Conservation (phyloP, 2,888 invertebrate genomes). For the Gymnosoma rotundatum region DNA sequence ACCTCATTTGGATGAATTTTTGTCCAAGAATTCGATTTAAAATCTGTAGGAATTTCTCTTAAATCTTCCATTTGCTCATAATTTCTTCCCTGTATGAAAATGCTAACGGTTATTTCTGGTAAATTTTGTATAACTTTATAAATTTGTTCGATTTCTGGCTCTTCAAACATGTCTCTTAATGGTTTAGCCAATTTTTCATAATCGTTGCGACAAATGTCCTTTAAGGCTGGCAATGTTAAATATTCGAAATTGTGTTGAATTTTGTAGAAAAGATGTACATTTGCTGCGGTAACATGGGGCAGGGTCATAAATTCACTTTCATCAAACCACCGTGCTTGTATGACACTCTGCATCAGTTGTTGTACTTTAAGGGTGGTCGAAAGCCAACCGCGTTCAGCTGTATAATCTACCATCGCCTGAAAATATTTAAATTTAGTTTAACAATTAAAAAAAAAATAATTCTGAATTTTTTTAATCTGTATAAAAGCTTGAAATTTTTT, state of each 20-base stretch:
- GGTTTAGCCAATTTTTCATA: constrained; percentile 85
- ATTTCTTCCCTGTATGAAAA: constrained; percentile 85
- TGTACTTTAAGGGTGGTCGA: constrained; percentile 90
- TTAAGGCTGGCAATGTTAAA: constrained; percentile 79
- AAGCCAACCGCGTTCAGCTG: constrained; percentile 95
- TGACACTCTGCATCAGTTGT: constrained; percentile 92
- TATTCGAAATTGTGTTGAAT: constrained; percentile 76
- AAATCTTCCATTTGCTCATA: constrained; percentile 75
- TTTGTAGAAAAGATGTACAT: constrained; percentile 85
- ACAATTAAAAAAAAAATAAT: background rate
- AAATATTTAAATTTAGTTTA: background rate
- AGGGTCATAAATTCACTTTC: constrained; percentile 89
- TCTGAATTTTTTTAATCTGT: no score
- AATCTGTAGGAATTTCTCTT: constrained; percentile 80
- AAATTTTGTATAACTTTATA: constrained; percentile 85
- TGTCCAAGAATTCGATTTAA: constrained; percentile 83
- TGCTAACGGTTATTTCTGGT: constrained; percentile 85
- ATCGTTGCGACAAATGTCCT: constrained; percentile 82
- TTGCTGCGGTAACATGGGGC: constrained; percentile 88
- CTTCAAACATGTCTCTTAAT: constrained; percentile 86
- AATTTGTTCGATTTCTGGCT: constrained; percentile 87
- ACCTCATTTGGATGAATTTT: constrained; percentile 87
- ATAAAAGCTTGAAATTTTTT: no score
- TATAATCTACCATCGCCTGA: constrained; percentile 97
- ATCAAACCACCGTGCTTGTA: constrained; percentile 94